Evolutionary conservation across 2,888 invertebrate species (phyloP).

Genomic region (Chelonus formosanus): DNA sequence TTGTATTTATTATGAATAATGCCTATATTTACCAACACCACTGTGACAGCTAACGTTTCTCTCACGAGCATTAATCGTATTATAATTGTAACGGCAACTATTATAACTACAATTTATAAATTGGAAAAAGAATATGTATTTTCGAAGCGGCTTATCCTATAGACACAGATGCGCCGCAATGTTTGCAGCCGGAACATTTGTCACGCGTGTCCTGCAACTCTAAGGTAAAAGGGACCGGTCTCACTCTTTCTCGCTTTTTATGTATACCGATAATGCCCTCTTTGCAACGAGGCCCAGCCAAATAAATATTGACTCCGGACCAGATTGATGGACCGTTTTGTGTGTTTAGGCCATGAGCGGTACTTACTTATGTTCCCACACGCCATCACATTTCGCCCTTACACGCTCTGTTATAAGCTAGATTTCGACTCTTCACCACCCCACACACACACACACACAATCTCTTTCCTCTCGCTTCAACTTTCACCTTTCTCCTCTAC

Average conservation of each 20-base stretch:
- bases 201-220: constrained; percentile 63
- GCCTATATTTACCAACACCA: too few species aligned
- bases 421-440: constrained; percentile 19
- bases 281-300: constrained; percentile 62
- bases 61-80: background rate
- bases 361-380: constrained; percentile 39
- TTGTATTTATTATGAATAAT: too few species aligned
- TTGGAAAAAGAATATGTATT: constrained; percentile 24
- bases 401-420: constrained; percentile 1
- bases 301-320: constrained; percentile 63
- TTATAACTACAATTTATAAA: constrained; percentile 26
- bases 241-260: constrained; percentile 43
- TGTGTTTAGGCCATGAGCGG: constrained; percentile 52
- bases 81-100: constrained; percentile 18
- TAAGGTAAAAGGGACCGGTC: constrained; percentile 57
- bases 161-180: constrained; percentile 62
- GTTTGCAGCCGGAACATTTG: constrained; percentile 63
- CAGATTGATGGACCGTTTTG: constrained; percentile 63
- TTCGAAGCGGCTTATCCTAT: constrained; percentile 45
- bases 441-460: constrained; percentile 25
- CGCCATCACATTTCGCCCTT: constrained; percentile 23
- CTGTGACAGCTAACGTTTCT: too few species aligned
- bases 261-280: constrained; percentile 61
- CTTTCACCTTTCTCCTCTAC: constrained; percentile 13
- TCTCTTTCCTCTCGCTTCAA: constrained; percentile 7